A percentile compares a stretch with the other conserved stretches of the same genome.
Conservation (phyloP, 2,113 vertebrate genomes). For the Phalacrocorax carbo region DNA sequence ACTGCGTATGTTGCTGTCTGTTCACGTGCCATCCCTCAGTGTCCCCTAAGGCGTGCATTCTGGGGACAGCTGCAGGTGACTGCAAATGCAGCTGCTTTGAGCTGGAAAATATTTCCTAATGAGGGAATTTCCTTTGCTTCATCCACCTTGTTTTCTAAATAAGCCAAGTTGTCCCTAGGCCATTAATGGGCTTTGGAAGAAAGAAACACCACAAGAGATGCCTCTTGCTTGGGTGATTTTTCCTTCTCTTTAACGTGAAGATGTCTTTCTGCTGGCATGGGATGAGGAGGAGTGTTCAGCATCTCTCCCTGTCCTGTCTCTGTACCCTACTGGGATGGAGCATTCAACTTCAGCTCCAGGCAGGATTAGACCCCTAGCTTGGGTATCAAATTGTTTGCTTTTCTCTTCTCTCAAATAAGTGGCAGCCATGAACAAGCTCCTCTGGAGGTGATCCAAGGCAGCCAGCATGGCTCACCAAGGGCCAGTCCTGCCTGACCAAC, state of each 20-base stretch:
- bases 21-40: not conserved
- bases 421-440: not conserved
- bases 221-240: not conserved
- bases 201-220: not conserved
- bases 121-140: not conserved
- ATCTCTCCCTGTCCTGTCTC: not conserved
- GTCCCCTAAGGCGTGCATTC: not conserved
- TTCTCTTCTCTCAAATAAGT: not conserved
- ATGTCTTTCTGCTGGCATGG: not conserved
- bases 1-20: accelerated
- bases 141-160: not conserved
- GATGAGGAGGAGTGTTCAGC: not conserved
- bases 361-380: not conserved
- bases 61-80: not conserved
- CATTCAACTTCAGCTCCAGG: not conserved
- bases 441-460: not conserved
- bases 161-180: not conserved
- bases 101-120: not conserved
- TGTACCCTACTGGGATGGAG: not conserved
- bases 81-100: not conserved
- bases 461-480: too few relatives aligned
- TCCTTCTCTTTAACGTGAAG: not conserved
- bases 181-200: not conserved
- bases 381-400: not conserved
- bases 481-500: too few relatives aligned